A percentile compares a stretch with the other conserved stretches of the same genome.
phyloP scores from a whole-genome alignment of 2,888 invertebrate species.

The Exocentrus adspersus region DNA sequence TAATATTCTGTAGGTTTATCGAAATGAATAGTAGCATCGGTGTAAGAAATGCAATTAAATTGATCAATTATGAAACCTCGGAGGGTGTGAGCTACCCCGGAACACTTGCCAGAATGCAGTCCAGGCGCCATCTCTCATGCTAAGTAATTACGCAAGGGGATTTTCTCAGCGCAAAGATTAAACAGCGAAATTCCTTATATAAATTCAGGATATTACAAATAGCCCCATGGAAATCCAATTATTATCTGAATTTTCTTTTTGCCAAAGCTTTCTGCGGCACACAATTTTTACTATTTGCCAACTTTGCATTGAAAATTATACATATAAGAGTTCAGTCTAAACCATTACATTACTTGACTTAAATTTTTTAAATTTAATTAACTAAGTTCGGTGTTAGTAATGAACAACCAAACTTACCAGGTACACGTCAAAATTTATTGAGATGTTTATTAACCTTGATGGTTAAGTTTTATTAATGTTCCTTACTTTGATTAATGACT shows the following conservation, averaged over 20 bases:
- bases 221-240: slow-evolving; percentile 62
- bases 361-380: no score
- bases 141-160: slow-evolving; percentile 62
- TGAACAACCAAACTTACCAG: no score
- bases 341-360: no score
- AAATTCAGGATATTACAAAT: slow-evolving; percentile 61
- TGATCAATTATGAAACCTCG: slow-evolving; percentile 51
- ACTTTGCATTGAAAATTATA: no score
- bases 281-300: slow-evolving; percentile 52
- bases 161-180: slow-evolving; percentile 61
- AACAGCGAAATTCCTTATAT: slow-evolving; percentile 62
- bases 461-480: no score
- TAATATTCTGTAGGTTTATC: slow-evolving; percentile 42
- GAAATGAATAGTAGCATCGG: slow-evolving; percentile 43
- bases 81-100: slow-evolving; percentile 41
- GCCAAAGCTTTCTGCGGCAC: slow-evolving; percentile 50
- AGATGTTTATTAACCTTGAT: no score
- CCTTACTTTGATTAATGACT: no score
- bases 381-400: no score
- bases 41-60: slow-evolving; percentile 54
- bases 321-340: no score
- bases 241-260: slow-evolving; percentile 63
- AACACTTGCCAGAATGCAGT: slow-evolving; percentile 55
- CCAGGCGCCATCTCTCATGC: slow-evolving; percentile 58
- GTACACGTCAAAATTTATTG: no score